Percentiles rank a stretch among this genome's conserved stretches.
Evolutionary conservation across 2,888 invertebrate genomes (phyloP).

Genomic region (Tineola bisselliella): DNA sequence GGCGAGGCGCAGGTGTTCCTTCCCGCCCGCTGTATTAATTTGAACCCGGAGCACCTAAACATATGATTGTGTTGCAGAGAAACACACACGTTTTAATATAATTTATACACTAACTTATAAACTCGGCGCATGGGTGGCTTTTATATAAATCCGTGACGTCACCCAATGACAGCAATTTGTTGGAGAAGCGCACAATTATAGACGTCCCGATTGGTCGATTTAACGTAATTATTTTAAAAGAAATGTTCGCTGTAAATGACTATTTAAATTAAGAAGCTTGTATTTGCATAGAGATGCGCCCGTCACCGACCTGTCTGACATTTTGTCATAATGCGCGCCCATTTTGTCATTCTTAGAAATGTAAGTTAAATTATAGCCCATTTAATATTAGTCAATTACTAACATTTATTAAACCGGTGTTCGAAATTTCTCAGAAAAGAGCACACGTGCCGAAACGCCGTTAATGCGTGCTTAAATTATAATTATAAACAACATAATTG

Average conservation of each 20-base stretch:
- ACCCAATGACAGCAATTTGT: constrained; percentile 4
- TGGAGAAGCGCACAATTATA: constrained; percentile 22
- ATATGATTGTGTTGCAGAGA: constrained; percentile 1
- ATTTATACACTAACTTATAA: constrained; percentile 46
- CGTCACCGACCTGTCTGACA: neutral
- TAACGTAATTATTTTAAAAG: constrained; percentile 61
- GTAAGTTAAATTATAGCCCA: constrained; percentile 30
- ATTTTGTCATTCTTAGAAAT: constrained; percentile 34
- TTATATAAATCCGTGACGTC: constrained; percentile 20
- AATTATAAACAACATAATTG: constrained; percentile 20
- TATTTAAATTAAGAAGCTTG: constrained; percentile 46
- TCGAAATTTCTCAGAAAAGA: neutral
- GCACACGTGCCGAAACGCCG: neutral
- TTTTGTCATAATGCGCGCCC: neutral
- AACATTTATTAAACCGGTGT: constrained; percentile 25
- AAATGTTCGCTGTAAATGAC: constrained; percentile 43
- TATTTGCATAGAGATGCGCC: constrained; percentile 54
- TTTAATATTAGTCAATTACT: constrained; percentile 36
- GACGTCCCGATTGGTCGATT: constrained; percentile 23
- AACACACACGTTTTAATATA: constrained; percentile 45
- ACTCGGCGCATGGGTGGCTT: constrained; percentile 19
- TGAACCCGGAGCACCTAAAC: constrained; percentile 32
- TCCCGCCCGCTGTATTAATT: constrained; percentile 54
- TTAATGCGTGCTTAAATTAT: constrained; percentile 1
- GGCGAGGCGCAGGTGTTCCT: constrained; percentile 52